Conservation (phyloP, 2,113 vertebrate species). For the Delphinapterus leucas region DNA sequence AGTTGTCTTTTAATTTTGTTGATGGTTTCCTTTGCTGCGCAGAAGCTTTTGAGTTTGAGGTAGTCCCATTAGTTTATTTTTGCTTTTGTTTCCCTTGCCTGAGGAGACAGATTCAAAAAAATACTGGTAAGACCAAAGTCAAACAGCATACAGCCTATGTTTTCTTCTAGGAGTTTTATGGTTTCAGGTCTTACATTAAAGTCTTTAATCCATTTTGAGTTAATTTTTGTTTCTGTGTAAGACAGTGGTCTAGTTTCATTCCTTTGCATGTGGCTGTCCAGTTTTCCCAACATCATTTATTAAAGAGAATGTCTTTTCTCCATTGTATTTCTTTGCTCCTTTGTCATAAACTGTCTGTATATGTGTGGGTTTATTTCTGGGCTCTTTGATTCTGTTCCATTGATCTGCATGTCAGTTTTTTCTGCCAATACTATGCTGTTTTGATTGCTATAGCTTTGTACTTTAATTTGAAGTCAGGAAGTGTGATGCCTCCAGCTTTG, state of each 20-base stretch:
- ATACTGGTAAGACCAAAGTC: neutral
- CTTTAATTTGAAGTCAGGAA: neutral
- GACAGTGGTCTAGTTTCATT: neutral
- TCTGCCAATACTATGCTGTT: neutral
- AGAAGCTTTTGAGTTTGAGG: neutral
- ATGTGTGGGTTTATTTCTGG: neutral
- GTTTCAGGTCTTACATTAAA: neutral
- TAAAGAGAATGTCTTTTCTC: neutral
- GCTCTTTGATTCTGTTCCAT: neutral
- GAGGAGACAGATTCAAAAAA: neutral
- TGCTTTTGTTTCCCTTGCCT: neutral
- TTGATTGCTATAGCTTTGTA: neutral
- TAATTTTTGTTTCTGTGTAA: neutral
- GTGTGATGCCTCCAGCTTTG: neutral
- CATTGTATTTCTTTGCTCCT: neutral
- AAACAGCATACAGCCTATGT: neutral
- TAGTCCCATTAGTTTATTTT: neutral
- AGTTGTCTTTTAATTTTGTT: neutral
- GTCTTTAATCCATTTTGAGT: neutral
- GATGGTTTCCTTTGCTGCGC: neutral
- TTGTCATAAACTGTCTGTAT: neutral
- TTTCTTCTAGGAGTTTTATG: neutral
- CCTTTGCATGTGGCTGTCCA: neutral
- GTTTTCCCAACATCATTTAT: neutral
- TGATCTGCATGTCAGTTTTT: neutral